A percentile compares a stretch with the other conserved stretches of the same genome.
These are phyloP conservation scores for Lipotes vexillifer DNA, from an alignment of 2,113 vertebrate species.

Conservation along the genomic window DNA sequence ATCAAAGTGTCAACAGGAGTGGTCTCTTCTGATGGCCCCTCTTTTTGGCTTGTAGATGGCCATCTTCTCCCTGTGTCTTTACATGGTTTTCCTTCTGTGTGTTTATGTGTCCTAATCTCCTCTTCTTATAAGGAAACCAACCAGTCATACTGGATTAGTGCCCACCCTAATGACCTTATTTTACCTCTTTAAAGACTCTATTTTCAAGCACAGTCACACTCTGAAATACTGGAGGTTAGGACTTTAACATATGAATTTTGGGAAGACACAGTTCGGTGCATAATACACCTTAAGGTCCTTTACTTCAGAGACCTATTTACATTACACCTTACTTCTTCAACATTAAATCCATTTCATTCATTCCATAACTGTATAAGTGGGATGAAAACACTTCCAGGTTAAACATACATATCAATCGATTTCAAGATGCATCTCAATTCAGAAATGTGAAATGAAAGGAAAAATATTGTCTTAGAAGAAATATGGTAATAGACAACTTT, in stretches of 20 bases:
- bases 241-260: neutral
- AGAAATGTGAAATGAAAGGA: neutral
- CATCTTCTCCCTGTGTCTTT: neutral
- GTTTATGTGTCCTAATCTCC: neutral
- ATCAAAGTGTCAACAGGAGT: neutral
- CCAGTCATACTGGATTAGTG: neutral
- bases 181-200: neutral
- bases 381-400: neutral
- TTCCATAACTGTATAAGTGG: neutral
- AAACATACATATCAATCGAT: neutral
- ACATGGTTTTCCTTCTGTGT: neutral
- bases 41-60: neutral
- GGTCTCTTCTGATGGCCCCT: neutral
- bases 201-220: neutral
- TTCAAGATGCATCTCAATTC: neutral
- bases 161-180: neutral
- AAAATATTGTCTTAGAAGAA: neutral
- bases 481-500: neutral
- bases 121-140: neutral
- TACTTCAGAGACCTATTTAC: neutral
- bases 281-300: neutral
- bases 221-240: neutral
- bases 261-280: neutral
- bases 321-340: neutral
- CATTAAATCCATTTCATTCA: neutral